These are phyloP conservation scores for Plagiodera versicolora DNA, from an alignment of 2,888 invertebrate genomes.

Conservation along the genomic window DNA sequence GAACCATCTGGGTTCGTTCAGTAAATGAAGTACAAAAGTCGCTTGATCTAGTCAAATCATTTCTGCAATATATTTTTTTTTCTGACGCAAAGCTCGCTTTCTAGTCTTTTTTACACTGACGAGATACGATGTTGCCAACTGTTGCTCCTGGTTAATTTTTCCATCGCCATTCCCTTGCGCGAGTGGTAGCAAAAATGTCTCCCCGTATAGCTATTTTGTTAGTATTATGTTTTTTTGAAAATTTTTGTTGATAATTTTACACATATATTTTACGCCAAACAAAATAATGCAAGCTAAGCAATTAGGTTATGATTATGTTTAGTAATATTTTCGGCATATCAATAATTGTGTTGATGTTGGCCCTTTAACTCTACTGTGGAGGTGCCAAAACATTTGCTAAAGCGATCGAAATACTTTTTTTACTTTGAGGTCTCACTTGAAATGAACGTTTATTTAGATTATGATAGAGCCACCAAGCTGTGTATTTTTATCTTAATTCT, in stretches of 20 bases:
- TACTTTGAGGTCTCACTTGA: constrained; percentile 18
- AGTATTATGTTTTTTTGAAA: constrained; percentile 29
- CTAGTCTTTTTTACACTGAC: background rate
- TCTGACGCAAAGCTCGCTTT: background rate
- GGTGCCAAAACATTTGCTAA: constrained; percentile 24
- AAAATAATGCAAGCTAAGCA: constrained; percentile 24
- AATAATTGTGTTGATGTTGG: constrained; percentile 18
- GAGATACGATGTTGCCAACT: background rate
- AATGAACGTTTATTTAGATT: constrained; percentile 27
- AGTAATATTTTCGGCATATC: constrained; percentile 31
- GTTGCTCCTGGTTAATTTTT: background rate
- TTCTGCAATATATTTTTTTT: background rate
- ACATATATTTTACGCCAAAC: constrained; percentile 26
- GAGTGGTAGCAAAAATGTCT: constrained; percentile 14
- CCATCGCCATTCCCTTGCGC: constrained; percentile 7
- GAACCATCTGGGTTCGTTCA: too few relatives aligned
- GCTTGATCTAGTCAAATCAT: background rate
- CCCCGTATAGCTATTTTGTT: constrained; percentile 23
- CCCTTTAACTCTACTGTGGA: constrained; percentile 21
- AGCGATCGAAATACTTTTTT: constrained; percentile 31
- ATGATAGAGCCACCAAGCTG: constrained; percentile 17
- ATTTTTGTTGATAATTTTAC: constrained; percentile 22
- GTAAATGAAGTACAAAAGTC: background rate
- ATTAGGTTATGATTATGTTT: constrained; percentile 24
- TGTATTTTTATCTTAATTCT: constrained; percentile 24